These are phyloP conservation scores for Limnodromus scolopaceus DNA, from an alignment of 2,797 vertebrate genomes.

Conservation along the genomic window DNA sequence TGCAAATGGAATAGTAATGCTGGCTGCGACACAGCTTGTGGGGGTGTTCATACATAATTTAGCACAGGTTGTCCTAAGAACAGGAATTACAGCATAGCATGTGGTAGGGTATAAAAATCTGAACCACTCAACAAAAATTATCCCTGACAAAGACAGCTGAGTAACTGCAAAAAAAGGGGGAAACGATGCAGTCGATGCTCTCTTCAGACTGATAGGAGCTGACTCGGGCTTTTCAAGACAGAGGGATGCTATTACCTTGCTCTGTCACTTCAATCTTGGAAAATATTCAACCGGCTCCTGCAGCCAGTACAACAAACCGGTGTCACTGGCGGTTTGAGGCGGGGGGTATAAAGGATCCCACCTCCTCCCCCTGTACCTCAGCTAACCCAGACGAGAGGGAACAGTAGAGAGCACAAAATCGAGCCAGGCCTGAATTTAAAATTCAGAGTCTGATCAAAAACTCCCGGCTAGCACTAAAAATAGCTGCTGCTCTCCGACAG, in stretches of 20 bases:
- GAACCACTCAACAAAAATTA: not conserved
- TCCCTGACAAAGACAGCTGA: not conserved
- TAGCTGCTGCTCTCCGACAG: not conserved
- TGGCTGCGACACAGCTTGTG: not conserved
- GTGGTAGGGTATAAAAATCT: not conserved
- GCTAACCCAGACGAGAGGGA: not conserved
- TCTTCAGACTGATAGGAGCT: not conserved
- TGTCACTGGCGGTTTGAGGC: accelerated
- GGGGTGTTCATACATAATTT: not conserved
- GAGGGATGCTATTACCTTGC: not conserved
- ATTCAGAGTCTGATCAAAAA: not conserved
- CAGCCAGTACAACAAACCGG: not conserved
- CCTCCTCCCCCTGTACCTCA: not conserved
- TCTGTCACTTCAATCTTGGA: not conserved
- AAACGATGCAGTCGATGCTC: not conserved
- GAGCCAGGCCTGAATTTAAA: not conserved
- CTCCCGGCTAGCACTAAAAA: not conserved
- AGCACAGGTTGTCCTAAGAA: not conserved
- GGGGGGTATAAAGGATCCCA: not conserved
- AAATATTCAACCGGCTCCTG: not conserved
- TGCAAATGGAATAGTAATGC: not conserved
- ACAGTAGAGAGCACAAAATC: not conserved
- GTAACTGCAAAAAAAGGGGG: not conserved
- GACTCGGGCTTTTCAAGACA: not conserved
- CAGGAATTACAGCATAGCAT: not conserved